A percentile compares a stretch with the other conserved stretches of the same genome.
These are phyloP conservation scores for Mionectes macconnelli DNA, from an alignment of 2,113 vertebrate species.

Conservation along the genomic window DNA sequence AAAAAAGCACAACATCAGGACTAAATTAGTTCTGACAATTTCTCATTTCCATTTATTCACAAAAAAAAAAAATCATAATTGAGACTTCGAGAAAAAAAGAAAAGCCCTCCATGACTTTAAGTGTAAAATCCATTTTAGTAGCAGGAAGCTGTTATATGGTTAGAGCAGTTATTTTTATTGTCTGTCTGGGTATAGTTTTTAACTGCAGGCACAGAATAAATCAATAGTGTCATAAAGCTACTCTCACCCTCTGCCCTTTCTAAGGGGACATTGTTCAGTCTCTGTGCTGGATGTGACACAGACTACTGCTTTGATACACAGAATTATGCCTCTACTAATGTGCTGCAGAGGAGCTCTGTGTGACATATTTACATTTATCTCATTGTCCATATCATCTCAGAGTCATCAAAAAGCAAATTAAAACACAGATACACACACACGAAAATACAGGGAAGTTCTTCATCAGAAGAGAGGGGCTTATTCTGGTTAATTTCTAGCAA, in stretches of 20 bases:
- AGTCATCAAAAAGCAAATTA: not conserved
- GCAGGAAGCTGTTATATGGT: constrained; percentile 76
- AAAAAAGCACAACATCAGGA: not conserved
- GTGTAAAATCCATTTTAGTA: constrained; percentile 82
- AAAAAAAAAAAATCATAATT: constrained; percentile 44
- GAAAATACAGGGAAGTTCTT: not conserved
- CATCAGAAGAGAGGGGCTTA: not conserved
- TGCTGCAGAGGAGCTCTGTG: not conserved
- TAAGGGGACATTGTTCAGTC: constrained; percentile 66
- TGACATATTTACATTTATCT: not conserved
- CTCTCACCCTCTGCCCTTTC: constrained; percentile 76
- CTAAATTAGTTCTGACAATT: not conserved
- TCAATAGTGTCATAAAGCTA: constrained; percentile 81
- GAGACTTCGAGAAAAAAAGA: constrained; percentile 68
- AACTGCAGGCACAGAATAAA: constrained; percentile 80
- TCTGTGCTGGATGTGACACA: constrained; percentile 32
- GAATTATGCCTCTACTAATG: not conserved
- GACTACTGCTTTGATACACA: not conserved
- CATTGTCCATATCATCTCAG: not conserved
- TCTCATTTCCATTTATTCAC: constrained; percentile 61
- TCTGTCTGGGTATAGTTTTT: constrained; percentile 82
- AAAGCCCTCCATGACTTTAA: constrained; percentile 73
- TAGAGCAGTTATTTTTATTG: constrained; percentile 85
- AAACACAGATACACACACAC: not conserved
- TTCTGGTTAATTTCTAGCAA: not conserved